A percentile compares a stretch with the other conserved stretches of the same genome.
phyloP scores from a whole-genome alignment of 37 sponge, comb jelly and placozoan genomes.

The Geodia barretti region DNA sequence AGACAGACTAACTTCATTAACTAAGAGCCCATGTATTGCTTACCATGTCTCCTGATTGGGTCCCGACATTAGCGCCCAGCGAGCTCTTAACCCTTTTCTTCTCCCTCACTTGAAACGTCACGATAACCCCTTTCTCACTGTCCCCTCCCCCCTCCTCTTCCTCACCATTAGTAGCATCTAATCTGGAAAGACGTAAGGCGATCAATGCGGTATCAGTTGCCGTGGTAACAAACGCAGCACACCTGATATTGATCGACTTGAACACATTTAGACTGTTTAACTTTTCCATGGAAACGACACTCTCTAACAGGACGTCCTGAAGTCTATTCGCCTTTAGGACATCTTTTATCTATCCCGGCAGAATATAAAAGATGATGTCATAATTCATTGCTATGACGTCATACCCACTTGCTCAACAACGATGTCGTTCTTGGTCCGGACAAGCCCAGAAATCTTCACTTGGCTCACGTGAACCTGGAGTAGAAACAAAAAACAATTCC shows the following conservation, averaged over 20 bases:
- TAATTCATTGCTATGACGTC: too few species aligned
- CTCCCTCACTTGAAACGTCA: conserved; percentile 70
- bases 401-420: conserved; percentile 67
- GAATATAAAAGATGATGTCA: too few species aligned
- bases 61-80: conserved; percentile 66
- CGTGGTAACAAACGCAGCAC: background rate
- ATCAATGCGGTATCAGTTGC: background rate
- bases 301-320: conserved; percentile 17
- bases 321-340: conserved; percentile 42
- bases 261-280: conserved; percentile 50
- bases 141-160: background rate
- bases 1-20: background rate
- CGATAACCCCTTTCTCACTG: conserved; percentile 27
- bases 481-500: too few species aligned
- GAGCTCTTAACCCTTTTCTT: conserved; percentile 13
- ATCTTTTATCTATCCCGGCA: too few species aligned
- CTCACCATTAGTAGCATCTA: background rate
- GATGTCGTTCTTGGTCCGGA: conserved; percentile 67
- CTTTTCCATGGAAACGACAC: conserved; percentile 8
- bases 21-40: background rate
- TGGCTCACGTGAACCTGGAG: conserved; percentile 62
- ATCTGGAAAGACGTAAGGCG: background rate
- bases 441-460: conserved; percentile 48
- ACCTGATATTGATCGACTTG: conserved; percentile 22
- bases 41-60: conserved; percentile 75